Base-by-base conservation (phyloP, 1,140 invertebrate species). In the Meloidogyne exigua region DNA sequence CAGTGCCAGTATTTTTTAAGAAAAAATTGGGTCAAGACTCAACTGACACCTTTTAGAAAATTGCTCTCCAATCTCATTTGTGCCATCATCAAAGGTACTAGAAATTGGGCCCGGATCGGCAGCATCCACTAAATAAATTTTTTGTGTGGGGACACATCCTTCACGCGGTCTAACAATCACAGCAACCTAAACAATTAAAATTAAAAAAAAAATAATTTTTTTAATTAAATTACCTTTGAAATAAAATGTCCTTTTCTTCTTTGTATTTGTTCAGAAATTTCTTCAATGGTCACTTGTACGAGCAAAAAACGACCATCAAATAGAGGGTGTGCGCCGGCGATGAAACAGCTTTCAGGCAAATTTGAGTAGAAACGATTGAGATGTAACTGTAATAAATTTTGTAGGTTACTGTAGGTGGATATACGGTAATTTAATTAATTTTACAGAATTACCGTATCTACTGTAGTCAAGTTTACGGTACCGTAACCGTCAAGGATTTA, bases 301-400 rank as follows among this genome's bases (percentile, higher is more conserved):
- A 73, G n/a, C 25, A 73, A 73, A 13, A 73, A 73, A 0, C 39
- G 72, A 21, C 65, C 26, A 23, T 73, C 72, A 15, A 73, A 23
- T 21, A 73, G 49, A 26, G 72, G 72, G 7, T 65, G 57, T 28
- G 72, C 72, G 9, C 72, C 72, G 7, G 9, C 23, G n/a, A 73
- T 64, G 7, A 49, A 12, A 39, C 72, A 73, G 13, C 62, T 42
- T 26, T 73, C 72, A 62, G 28, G 65, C 3, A 39, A 7, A 23
- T 28, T 11, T 1, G 49, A 23, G 23, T 62, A 23, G 57, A 73
- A 73, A 7, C 32, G 72, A 15, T 12, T 21, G 3, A 73, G 21
- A 42, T 73, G 5, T 21, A 73, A 32, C 72, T 73, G 21, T 62
- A 73, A 72, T 12, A 11, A n/a, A n/a, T n/a, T n/a, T n/a, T n/a